Evolutionary conservation across 2,113 vertebrate genomes (phyloP).

Genomic region (Pomatostomus ruficeps): DNA sequence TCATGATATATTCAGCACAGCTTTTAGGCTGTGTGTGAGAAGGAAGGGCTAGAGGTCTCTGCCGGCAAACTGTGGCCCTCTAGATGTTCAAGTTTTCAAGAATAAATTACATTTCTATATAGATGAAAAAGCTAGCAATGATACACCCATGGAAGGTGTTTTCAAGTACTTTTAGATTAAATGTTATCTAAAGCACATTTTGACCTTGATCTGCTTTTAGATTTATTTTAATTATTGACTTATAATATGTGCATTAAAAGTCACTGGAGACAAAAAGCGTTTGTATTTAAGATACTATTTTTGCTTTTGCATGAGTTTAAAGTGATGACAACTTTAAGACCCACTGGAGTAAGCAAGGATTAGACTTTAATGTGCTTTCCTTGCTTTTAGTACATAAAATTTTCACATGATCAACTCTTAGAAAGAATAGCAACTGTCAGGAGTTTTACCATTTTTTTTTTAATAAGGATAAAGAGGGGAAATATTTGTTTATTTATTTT

Average conservation of each 20-base stretch:
- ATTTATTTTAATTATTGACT: background rate
- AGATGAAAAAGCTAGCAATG: background rate
- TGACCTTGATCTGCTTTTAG: background rate
- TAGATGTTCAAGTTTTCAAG: background rate
- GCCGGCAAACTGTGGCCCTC: background rate
- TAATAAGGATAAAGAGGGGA: background rate
- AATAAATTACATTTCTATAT: background rate
- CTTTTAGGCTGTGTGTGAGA: background rate
- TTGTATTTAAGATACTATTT: background rate
- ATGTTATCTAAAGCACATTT: background rate
- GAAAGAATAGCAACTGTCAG: background rate
- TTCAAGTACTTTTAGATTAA: background rate
- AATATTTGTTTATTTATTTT: background rate
- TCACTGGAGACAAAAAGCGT: background rate
- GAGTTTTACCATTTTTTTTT: background rate
- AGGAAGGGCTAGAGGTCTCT: background rate
- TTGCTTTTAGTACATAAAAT: constrained; percentile 4
- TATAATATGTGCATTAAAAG: background rate
- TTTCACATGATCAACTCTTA: background rate
- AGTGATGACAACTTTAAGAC: constrained; percentile 14
- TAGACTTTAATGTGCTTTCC: background rate
- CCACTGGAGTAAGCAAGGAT: background rate
- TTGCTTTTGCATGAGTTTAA: background rate
- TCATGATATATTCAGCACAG: background rate
- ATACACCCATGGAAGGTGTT: background rate